Conservation (phyloP, 2,113 vertebrate species). For the Micromys minutus region DNA sequence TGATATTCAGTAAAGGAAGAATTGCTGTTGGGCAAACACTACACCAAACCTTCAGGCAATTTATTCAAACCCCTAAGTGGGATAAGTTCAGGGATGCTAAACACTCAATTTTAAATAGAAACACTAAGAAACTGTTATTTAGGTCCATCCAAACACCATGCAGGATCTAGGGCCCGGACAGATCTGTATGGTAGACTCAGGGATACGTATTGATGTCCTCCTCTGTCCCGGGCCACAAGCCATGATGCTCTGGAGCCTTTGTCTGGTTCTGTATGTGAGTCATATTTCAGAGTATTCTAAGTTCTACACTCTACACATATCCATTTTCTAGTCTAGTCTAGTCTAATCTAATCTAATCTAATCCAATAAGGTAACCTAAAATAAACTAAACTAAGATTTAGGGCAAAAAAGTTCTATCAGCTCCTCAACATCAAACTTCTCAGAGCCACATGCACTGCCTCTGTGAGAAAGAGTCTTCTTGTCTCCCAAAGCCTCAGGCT, state of each 20-base stretch:
- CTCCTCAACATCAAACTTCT: too few species aligned
- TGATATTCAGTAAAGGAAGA: neutral
- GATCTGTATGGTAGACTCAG: accelerated
- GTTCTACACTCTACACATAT: accelerated
- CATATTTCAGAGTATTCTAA: accelerated
- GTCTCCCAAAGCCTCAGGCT: neutral
- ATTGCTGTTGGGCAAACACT: accelerated
- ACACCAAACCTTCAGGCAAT: neutral
- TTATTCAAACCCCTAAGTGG: accelerated
- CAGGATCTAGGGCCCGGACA: neutral
- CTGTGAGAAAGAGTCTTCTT: neutral
- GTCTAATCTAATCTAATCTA: neutral
- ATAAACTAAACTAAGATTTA: neutral
- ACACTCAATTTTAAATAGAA: neutral
- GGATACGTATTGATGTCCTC: too few species aligned
- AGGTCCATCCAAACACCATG: accelerated
- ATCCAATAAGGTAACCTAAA: neutral
- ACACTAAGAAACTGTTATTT: neutral
- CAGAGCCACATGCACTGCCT: neutral
- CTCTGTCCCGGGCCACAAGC: neutral
- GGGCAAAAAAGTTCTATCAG: neutral
- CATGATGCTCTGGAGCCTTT: neutral
- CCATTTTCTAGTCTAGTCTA: neutral
- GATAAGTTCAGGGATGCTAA: neutral
- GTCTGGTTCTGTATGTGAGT: neutral